These are phyloP conservation scores for Calephelis nemesis DNA, from an alignment of 1,140 invertebrate genomes.

Conservation along the genomic window DNA sequence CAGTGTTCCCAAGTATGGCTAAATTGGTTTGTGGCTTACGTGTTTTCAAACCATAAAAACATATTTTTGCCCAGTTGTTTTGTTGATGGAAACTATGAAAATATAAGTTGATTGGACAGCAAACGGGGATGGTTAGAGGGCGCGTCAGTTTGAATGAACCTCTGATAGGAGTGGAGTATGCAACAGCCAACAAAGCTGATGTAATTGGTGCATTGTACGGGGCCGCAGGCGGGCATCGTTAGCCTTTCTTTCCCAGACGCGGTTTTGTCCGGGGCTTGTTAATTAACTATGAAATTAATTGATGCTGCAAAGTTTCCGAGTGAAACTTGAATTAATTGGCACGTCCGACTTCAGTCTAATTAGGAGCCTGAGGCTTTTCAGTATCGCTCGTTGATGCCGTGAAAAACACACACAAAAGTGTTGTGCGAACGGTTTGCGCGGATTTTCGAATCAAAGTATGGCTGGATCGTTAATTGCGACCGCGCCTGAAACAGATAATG, in stretches of 20 bases:
- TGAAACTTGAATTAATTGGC: conserved; percentile 79
- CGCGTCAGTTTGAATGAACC: conserved; percentile 48
- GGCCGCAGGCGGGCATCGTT: conserved; percentile 66
- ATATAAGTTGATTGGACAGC: conserved; percentile 14
- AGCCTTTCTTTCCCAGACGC: conserved; percentile 72
- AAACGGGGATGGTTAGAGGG: conserved; percentile 39
- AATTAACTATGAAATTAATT: conserved; percentile 79
- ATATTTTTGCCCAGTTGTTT: neutral
- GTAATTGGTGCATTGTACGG: conserved; percentile 71
- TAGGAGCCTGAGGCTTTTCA: conserved; percentile 75
- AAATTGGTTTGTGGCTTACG: too few species aligned
- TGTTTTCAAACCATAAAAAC: too few species aligned
- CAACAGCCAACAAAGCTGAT: conserved; percentile 51
- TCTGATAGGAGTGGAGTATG: conserved; percentile 48
- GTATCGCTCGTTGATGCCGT: conserved; percentile 68
- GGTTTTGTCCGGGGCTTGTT: conserved; percentile 70
- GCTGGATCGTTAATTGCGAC: conserved; percentile 52
- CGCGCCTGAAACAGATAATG: conserved; percentile 29
- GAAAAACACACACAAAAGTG: conserved; percentile 77
- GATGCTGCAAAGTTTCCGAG: conserved; percentile 77
- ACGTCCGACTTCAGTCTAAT: conserved; percentile 77
- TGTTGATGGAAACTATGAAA: conserved; percentile 26
- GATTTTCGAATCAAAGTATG: conserved; percentile 59
- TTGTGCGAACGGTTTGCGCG: conserved; percentile 64
- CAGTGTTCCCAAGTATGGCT: too few species aligned